These are phyloP conservation scores for Yponomeuta sedellus DNA, from an alignment of 2,888 invertebrate species.

Conservation along the genomic window DNA sequence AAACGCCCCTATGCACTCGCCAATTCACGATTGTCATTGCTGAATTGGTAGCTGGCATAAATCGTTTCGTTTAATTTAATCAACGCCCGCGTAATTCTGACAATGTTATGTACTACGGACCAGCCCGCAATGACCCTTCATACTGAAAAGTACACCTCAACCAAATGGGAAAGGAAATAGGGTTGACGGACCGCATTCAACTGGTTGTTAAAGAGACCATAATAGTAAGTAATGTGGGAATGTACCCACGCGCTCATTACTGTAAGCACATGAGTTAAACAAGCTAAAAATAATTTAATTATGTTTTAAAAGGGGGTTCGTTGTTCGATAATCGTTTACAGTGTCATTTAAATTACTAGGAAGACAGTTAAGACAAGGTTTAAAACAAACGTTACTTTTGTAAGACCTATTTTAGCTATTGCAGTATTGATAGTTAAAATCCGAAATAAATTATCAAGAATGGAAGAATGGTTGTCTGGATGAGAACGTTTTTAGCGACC, in stretches of 20 bases:
- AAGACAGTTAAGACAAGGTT: not conserved
- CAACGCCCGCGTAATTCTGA: constrained; percentile 61
- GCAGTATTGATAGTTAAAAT: not conserved
- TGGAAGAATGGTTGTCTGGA: too few species aligned
- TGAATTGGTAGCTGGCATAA: constrained; percentile 69
- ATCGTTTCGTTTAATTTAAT: constrained; percentile 72
- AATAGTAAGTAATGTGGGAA: constrained; percentile 59
- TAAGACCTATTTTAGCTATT: not conserved
- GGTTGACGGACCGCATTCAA: constrained; percentile 23
- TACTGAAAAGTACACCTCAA: constrained; percentile 15
- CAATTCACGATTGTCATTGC: constrained; percentile 62
- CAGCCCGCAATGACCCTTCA: constrained; percentile 40
- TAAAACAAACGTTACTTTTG: too few species aligned
- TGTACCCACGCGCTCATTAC: constrained; percentile 36
- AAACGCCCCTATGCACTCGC: constrained; percentile 55
- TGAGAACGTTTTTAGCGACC: too few species aligned
- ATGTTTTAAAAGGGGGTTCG: constrained; percentile 6
- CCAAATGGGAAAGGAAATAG: not conserved
- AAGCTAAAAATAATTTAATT: constrained; percentile 39
- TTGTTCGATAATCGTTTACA: not conserved
- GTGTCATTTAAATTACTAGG: not conserved
- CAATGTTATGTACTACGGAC: constrained; percentile 36
- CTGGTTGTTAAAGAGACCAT: constrained; percentile 38
- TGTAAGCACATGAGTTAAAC: constrained; percentile 35
- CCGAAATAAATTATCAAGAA: not conserved